phyloP scores from a whole-genome alignment of 2,888 invertebrate genomes.

The Siphlonurus alternatus region DNA sequence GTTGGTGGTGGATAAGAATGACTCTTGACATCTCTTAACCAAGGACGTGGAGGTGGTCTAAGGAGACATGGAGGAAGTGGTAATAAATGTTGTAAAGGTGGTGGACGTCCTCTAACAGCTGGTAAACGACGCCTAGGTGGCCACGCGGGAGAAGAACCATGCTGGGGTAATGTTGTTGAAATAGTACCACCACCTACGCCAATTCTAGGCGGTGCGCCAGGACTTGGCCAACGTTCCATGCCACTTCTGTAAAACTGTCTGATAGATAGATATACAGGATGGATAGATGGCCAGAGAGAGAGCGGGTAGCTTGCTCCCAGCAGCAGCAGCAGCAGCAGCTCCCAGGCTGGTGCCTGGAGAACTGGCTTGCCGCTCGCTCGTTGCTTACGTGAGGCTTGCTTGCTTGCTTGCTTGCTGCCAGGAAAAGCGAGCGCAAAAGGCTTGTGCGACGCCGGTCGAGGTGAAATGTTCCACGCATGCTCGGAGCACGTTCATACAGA shows the following conservation, averaged over 20 bases:
- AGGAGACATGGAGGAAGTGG: neutral
- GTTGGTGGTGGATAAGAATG: slow-evolving; percentile 12
- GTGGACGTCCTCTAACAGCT: slow-evolving; percentile 4
- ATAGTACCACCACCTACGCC: neutral
- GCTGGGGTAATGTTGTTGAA: neutral
- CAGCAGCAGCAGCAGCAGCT: neutral
- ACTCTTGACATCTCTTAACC: slow-evolving; percentile 11
- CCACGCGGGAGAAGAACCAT: slow-evolving; percentile 5
- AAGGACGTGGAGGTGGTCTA: slow-evolving; percentile 4
- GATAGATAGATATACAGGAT: too few relatives aligned
- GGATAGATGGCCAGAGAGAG: too few relatives aligned
- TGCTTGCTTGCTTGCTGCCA: neutral
- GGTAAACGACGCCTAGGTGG: slow-evolving; percentile 6
- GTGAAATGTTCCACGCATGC: neutral
- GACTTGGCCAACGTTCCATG: slow-evolving; percentile 7
- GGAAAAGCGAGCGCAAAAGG: too few relatives aligned
- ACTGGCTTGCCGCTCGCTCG: neutral
- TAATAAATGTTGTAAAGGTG: neutral
- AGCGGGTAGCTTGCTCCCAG: too few relatives aligned
- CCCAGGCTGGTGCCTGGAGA: neutral
- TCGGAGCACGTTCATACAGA: neutral
- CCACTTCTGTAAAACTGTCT: too few relatives aligned
- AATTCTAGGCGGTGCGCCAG: neutral
- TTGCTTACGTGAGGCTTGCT: neutral
- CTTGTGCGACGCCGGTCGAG: neutral